Evolutionary conservation across 2,113 vertebrate species (phyloP).

Genomic region (Antechinus stuartii): DNA sequence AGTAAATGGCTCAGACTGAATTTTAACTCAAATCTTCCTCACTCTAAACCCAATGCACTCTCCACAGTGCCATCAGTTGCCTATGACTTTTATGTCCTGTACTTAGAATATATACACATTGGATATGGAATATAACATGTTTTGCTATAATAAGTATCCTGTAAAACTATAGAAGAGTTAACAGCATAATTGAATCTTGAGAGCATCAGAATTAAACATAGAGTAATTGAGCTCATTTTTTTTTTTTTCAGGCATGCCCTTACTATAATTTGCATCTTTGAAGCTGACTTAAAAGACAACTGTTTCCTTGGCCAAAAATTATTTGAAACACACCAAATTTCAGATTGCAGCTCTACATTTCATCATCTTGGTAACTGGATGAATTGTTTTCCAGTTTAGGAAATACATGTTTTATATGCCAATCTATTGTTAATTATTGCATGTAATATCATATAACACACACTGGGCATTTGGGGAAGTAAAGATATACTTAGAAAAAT

Average conservation of each 20-base stretch:
- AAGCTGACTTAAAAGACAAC: background rate
- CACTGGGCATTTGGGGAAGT: background rate
- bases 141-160: background rate
- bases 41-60: background rate
- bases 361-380: background rate
- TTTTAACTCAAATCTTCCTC: background rate
- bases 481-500: background rate
- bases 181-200: background rate
- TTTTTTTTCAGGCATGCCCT: background rate
- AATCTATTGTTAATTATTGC: background rate
- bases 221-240: background rate
- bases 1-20: background rate
- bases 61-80: background rate
- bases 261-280: background rate
- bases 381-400: background rate
- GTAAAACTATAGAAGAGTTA: background rate
- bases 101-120: background rate
- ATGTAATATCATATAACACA: background rate
- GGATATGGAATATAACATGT: background rate
- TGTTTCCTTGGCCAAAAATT: background rate
- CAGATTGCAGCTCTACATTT: background rate
- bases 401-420: background rate
- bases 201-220: background rate
- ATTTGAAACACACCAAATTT: background rate
- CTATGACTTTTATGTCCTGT: background rate